A percentile compares a stretch with the other conserved stretches of the same genome.
Conservation (phyloP, 2,888 invertebrate genomes). For the Fragum fragum region DNA sequence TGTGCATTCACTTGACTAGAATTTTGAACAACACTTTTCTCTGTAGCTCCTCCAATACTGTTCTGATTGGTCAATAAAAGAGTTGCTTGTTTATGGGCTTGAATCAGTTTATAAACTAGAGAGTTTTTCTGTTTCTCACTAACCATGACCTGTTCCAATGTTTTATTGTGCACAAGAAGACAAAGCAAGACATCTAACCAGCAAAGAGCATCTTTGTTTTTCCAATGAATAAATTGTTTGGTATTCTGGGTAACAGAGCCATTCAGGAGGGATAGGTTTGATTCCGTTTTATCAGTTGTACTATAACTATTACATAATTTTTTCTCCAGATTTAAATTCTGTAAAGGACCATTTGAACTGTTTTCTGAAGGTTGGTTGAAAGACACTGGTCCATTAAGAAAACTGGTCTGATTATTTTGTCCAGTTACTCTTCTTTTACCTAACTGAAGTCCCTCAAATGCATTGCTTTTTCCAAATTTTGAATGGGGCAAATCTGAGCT, state of each 20-base stretch:
- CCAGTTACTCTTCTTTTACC: not conserved
- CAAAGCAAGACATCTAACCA: constrained; percentile 85
- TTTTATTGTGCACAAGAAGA: constrained; percentile 79
- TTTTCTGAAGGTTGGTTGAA: not conserved
- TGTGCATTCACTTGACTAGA: not conserved
- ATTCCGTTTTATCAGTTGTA: not conserved
- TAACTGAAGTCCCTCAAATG: not conserved
- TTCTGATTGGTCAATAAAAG: constrained; percentile 43
- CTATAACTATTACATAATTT: no score
- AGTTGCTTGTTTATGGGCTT: constrained; percentile 78
- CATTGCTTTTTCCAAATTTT: not conserved
- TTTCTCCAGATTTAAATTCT: not conserved
- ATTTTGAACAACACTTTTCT: not conserved
- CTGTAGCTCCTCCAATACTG: not conserved
- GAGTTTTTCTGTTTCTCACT: constrained; percentile 51
- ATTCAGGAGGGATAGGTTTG: not conserved
- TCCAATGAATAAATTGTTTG: constrained; percentile 81
- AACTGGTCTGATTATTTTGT: not conserved
- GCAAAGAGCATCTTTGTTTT: constrained; percentile 84
- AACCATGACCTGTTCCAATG: constrained; percentile 63
- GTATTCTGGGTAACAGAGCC: not conserved
- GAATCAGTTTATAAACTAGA: constrained; percentile 73
- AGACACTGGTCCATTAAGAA: no score
- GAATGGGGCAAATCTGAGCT: not conserved
- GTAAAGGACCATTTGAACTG: not conserved